Conservation (phyloP, 2,888 invertebrate genomes). For the Brachyptera risi region DNA sequence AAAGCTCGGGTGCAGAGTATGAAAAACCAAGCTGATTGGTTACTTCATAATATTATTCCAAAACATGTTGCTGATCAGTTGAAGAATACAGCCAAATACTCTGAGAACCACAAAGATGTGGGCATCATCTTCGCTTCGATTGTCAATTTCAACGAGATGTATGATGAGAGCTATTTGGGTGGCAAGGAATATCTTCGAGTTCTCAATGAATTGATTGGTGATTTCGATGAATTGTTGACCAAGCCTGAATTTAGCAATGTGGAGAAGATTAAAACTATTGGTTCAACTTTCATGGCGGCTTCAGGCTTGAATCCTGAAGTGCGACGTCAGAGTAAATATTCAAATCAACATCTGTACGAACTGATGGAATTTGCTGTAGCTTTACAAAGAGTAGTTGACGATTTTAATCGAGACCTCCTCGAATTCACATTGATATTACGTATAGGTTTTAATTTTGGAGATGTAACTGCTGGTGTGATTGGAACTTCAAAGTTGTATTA, state of each 20-base stretch:
- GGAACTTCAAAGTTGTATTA: slow-evolving; percentile 94
- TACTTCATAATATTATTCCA: slow-evolving; percentile 95
- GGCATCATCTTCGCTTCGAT: slow-evolving; percentile 95
- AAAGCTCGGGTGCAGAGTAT: slow-evolving; percentile 84
- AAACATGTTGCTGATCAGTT: slow-evolving; percentile 91
- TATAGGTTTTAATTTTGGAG: slow-evolving; percentile 90
- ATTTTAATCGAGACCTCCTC: slow-evolving; percentile 84
- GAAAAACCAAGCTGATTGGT: slow-evolving; percentile 94
- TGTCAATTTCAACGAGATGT: slow-evolving; percentile 96
- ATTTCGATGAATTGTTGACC: slow-evolving; percentile 90
- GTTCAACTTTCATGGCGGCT: slow-evolving; percentile 96
- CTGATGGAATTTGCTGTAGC: slow-evolving; percentile 91
- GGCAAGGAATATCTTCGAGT: slow-evolving; percentile 93
- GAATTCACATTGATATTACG: slow-evolving; percentile 84
- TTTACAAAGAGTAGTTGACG: slow-evolving; percentile 81
- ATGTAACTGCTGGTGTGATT: slow-evolving; percentile 93
- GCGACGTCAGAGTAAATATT: slow-evolving; percentile 62
- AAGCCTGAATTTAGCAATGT: slow-evolving; percentile 78
- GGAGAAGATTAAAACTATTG: slow-evolving; percentile 97
- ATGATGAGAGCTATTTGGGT: slow-evolving; percentile 93
- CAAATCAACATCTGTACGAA: slow-evolving; percentile 75
- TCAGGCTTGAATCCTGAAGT: slow-evolving; percentile 85
- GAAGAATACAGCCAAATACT: slow-evolving; percentile 90
- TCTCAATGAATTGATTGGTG: slow-evolving; percentile 91
- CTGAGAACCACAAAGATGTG: slow-evolving; percentile 87